phyloP scores from a whole-genome alignment of 2,797 vertebrate species.

The Diceros bicornis region DNA sequence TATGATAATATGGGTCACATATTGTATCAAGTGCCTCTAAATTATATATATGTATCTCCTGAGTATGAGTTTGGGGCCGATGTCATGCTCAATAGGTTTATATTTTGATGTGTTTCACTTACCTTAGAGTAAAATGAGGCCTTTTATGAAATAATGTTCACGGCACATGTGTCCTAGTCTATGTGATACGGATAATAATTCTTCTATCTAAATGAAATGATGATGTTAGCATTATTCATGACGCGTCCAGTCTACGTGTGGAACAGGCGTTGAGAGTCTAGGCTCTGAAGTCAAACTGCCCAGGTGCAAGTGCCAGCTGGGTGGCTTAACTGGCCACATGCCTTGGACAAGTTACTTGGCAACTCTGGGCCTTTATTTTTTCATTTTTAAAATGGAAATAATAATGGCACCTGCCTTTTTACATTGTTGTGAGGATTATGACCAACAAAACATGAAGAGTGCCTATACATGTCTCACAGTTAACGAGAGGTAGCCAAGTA shows the following conservation, averaged over 20 bases:
- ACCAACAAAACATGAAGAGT: background rate
- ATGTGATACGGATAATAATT: no score
- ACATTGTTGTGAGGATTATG: background rate
- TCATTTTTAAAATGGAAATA: background rate
- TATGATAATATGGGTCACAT: background rate
- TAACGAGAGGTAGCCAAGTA: rapidly evolving
- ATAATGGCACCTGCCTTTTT: background rate
- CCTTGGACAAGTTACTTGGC: background rate
- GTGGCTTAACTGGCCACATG: background rate
- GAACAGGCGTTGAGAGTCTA: background rate
- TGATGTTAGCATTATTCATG: background rate
- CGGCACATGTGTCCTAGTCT: rapidly evolving
- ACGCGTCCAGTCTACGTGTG: background rate
- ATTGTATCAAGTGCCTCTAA: background rate
- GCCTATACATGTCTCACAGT: rapidly evolving
- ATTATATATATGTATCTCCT: background rate
- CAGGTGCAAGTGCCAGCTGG: background rate
- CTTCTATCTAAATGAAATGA: background rate
- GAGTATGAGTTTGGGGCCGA: background rate
- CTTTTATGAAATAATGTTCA: background rate
- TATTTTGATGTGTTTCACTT: background rate
- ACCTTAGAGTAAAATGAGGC: background rate
- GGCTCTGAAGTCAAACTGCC: background rate
- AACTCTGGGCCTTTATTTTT: background rate
- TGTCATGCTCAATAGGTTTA: background rate